Conservation (phyloP, 2,113 vertebrate species). For the Chlorodrepanis virens region DNA sequence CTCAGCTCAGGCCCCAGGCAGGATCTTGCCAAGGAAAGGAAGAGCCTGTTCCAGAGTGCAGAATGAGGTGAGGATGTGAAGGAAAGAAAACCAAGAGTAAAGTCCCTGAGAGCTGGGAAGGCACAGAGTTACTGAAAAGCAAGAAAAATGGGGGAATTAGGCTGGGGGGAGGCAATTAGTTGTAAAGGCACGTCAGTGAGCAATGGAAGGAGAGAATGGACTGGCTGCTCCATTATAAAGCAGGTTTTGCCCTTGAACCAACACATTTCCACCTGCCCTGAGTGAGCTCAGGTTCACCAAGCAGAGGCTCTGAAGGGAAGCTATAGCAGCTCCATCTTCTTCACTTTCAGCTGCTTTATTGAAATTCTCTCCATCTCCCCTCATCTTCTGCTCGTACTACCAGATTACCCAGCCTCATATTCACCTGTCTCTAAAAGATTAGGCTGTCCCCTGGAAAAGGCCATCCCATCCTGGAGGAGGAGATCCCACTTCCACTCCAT, state of each 20-base stretch:
- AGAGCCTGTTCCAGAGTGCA: neutral
- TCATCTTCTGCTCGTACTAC: slow-evolving; percentile 58
- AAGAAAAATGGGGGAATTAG: neutral
- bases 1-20: neutral
- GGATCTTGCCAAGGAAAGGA: neutral
- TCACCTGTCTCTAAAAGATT: slow-evolving; percentile 77
- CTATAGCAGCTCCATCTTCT: neutral
- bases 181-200: neutral
- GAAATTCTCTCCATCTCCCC: slow-evolving; percentile 67
- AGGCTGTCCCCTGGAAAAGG: slow-evolving; percentile 74
- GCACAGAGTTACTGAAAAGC: neutral
- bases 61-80: neutral
- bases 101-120: neutral
- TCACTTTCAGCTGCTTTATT: slow-evolving; percentile 31
- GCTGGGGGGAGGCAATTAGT: neutral
- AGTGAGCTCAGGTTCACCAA: neutral
- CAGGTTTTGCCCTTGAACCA: neutral
- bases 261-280: neutral
- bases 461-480: slow-evolving; percentile 64
- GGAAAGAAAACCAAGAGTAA: neutral
- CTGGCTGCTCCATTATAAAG: neutral
- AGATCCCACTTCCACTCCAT: slow-evolving; percentile 55
- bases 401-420: slow-evolving; percentile 62
- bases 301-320: neutral
- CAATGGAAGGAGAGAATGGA: neutral